Base-by-base conservation (phyloP, 2,113 vertebrate genomes). In the Gymnocephalus cernua region DNA sequence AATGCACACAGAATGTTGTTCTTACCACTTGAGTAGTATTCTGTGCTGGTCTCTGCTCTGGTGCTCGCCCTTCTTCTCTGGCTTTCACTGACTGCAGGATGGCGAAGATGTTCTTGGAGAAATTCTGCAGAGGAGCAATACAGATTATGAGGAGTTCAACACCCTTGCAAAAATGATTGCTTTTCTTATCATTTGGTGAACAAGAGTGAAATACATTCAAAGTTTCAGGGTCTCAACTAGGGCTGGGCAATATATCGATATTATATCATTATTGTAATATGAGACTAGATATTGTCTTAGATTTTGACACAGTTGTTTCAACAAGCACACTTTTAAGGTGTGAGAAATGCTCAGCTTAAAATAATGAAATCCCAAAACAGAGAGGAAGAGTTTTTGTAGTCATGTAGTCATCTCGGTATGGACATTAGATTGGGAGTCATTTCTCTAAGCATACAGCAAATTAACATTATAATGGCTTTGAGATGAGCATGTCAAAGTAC, bases 41-140 rank as follows among this genome's bases (percentile, higher is more conserved):
- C 74, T 96, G 97, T 79, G 96, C 94, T 16, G 97, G 98, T 89
- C 98, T 96, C 87, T 98, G 98, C 82, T 99, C 98, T 2, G 98
- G 97, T 4, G 97, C 98, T 69, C 98, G 95, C 0, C 98, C 98
- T 89, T 99, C 98, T 92, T 99, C 98, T 94, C 98, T 96, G 85
- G 98, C 98, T 95, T 99, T 99, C 56, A 99, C 98, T 0, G 98
- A 99, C 66, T 99, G 98, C 89, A 99, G 97, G 92, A 99, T 99
- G 64, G 98, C 97, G 95, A 99, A 99, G 88, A 99, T 99, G 91
- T 98, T 99, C 95, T 99, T 99, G 84, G 98, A 98, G 91, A 99
- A 99, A 86, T 99, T 99, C 98, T 99, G 90, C 54, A 95, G 94
- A 38, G 62, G 44, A 94, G 3, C 85, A 48, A 81, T 3, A 84